Base-by-base conservation (phyloP, 2,888 invertebrate species). In the Julus scandinavius region DNA sequence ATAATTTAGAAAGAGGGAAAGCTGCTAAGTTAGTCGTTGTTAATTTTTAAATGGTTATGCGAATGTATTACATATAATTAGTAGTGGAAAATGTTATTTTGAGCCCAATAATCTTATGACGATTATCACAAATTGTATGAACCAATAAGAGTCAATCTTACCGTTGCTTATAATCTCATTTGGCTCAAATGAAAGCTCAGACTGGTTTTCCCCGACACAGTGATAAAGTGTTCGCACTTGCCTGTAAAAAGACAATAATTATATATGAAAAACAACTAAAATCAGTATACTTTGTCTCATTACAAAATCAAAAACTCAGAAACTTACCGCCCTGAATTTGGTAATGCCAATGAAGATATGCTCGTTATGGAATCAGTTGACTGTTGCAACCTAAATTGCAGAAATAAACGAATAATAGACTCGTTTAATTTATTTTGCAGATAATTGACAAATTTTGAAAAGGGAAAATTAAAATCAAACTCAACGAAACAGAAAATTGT, bases 141-240 rank as follows among this genome's bases (percentile, higher is more conserved):
- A 88, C 88, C 87, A 58, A 85, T 45, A 7, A 45, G 45, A 45
- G 63, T 38, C 4, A n/a, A 88, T 92, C 93, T 94, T 93, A 98
- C 99, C 98, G 94, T 98, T 97, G 90, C 96, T 97, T 91, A 99
- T 97, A 91, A 99, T 97, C 94, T 98, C 97, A 94, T 99, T 99
- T 90, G 99, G 98, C 94, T 98, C 98, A 94, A 99, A 99, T 49
- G 98, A 98, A 90, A 99, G 94, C 94, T 99, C 99, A 90, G 98
- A 97, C 92, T 98, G 98, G 93, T 97, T 97, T 93, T 98, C 99
- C 88, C 98, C 99, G 90, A 97, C 94, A 92, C 99, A 99, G 87
- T 98, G 97, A 93, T 98, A 99, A 90, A 99, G 94, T 88, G 99
- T 99, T 91, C 98, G 94, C 90, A 98, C 99, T 92, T 97, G 95